Base-by-base conservation (phyloP, 1,140 invertebrate species). In the Caenorhabditis briggsae region DNA sequence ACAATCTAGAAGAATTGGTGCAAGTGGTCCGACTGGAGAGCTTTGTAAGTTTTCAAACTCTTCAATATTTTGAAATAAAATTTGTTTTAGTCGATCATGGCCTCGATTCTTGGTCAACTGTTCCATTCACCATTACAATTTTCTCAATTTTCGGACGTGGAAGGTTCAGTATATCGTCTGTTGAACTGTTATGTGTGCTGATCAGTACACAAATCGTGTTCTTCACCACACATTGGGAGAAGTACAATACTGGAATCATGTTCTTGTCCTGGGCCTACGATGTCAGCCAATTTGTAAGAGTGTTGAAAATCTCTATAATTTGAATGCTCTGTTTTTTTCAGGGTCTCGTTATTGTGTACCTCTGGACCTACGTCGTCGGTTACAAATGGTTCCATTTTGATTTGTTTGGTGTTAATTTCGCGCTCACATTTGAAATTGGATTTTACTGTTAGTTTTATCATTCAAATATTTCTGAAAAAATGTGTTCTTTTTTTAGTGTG, bases 261-360 rank as follows among this genome's bases (percentile, higher is more conserved):
- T 94, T 93, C 89, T 88, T 94, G 16, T 94, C 94, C 9, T 94
- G 94, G 94, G 93, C 92, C 11, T 94, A 94, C 86, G 94, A 94
- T 89, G 89, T 94, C 84, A 93, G 93, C 89, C 93, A 94, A 88
- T 90, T 94, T 82, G 94, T 94, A 89, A 93, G 89, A 89, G 33
- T 82, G 84, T 53, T 48, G 11, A 59, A 9, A 18, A 18, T 59
- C 16, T 59, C 74, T 55, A 14, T 12, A 53, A 11, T 18, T 85
- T 6, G n/a, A 85, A 33, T 33, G 3, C 33, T 33, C 33, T 33
- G 33, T 1, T 33, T 33, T n/a, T 33, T 89, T 82, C 41, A 91
- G 90, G 91, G 91, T 12, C 88, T 91, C 18, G 88, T 87, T 3
- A 48, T 91, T 20, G 90, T 92, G 78, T 91, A 91, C 65, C 43